Base-by-base conservation (phyloP, 1,140 invertebrate genomes). In the Panagrolaimus sp. region DNA sequence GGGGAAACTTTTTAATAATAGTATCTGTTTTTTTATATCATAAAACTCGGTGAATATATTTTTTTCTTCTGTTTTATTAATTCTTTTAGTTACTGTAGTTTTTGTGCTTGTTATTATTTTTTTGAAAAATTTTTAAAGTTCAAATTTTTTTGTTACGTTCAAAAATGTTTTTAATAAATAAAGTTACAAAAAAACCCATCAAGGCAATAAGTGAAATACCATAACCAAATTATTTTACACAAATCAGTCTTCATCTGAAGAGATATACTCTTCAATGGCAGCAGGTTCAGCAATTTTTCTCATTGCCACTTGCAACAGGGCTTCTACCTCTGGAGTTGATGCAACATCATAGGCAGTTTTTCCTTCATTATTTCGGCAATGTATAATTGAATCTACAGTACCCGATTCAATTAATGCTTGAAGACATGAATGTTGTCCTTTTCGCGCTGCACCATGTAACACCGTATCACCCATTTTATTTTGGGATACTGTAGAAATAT, bases 401-500 rank as follows among this genome's bases (percentile, higher is more conserved):
- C 51, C 51, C 9, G 51, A 57, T 57, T 57, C 51, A 13, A 57
- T 20, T 11, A 57, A 5, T 1, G 13, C 2, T 13, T 57, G 20
- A 11, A 57, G 51, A 16, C 51, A 57, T 57, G 20, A 20, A n/a
- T 20, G 20, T 16, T 57, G 51, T 20, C 51, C 51, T 16, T 27
- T 20, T 16, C 51, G 0, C 4, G 51, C 51, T n/a, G 51, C 51
- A 20, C 14, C 51, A 20, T 57, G 51, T 9, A 57, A 16, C 4
- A 27, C 51, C 11, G 51, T 57, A 23, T 57, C 51, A 11, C 51
- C 51, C 51, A 57, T 57, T 57, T 57, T 57, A 27, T 57, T 57
- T 27, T 57, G 31, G 31, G 31, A 38, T 38, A 38, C 31, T 38
- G 31, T 38, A 38, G 31, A 38, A 4, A 7, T 7, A 38, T 38